Conservation (phyloP, 2,113 vertebrate genomes). For the Chionomys nivalis region DNA sequence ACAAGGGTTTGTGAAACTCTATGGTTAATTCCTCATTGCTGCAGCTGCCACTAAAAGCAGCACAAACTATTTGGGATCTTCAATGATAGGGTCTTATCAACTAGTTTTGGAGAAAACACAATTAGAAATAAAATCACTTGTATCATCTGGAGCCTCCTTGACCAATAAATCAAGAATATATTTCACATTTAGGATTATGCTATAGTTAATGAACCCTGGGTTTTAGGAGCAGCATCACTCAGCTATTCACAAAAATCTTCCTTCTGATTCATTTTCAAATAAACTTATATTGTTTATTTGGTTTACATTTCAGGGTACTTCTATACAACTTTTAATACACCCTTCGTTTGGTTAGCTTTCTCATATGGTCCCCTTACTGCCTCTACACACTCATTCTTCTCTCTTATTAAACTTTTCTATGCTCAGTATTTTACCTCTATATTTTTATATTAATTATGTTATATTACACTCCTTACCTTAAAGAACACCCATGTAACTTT, state of each 20-base stretch:
- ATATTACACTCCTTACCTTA: not conserved
- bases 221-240: not conserved
- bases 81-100: not conserved
- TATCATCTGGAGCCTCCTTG: not conserved
- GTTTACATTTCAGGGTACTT: not conserved
- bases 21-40: too few relatives aligned
- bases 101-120: not conserved
- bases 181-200: not conserved
- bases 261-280: not conserved
- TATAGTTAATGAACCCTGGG: not conserved
- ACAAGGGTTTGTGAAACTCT: too few relatives aligned
- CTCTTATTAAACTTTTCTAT: not conserved
- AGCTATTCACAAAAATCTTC: not conserved
- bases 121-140: not conserved
- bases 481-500: not conserved
- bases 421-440: not conserved
- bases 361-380: not conserved
- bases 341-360: not conserved
- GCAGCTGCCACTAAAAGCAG: too few relatives aligned
- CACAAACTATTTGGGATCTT: not conserved
- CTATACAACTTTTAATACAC: not conserved
- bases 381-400: not conserved
- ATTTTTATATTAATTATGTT: not conserved
- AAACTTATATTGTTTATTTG: not conserved
- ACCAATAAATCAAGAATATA: not conserved